Evolutionary conservation across 2,113 vertebrate genomes (phyloP).

Genomic region (Acinonyx jubatus): DNA sequence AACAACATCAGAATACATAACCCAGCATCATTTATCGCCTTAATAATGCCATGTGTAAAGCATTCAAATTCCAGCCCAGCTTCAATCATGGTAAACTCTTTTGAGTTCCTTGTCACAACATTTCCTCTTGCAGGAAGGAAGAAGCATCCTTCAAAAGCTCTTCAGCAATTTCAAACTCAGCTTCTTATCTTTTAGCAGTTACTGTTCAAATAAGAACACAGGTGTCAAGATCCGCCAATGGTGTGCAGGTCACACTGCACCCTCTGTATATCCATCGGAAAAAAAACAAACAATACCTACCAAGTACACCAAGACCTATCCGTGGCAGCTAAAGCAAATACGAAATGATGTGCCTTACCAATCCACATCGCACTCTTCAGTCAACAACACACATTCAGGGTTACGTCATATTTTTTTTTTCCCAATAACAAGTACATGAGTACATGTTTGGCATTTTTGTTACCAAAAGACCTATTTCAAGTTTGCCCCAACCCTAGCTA

Average conservation of each 20-base stretch:
- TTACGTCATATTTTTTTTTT: not conserved
- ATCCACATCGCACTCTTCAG: not conserved
- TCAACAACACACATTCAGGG: not conserved
- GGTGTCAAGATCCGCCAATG: rapidly evolving
- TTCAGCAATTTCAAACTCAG: not conserved
- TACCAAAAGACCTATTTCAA: not conserved
- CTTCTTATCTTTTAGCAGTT: not conserved
- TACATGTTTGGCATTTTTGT: not conserved
- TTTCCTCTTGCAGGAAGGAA: not conserved
- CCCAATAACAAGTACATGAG: not conserved
- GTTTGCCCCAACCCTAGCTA: not conserved
- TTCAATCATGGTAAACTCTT: not conserved
- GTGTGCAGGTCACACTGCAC: not conserved
- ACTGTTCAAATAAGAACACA: not conserved
- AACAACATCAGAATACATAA: not conserved
- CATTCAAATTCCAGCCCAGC: not conserved
- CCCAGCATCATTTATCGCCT: not conserved
- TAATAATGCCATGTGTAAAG: not conserved
- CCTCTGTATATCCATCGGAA: not conserved
- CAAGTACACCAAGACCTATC: not conserved
- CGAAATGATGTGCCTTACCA: not conserved
- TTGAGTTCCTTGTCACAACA: not conserved
- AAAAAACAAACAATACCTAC: not conserved
- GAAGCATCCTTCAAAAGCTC: not conserved
- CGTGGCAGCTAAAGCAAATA: not conserved